These are phyloP conservation scores for Motacilla alba DNA, from an alignment of 2,113 vertebrate species.

Conservation along the genomic window DNA sequence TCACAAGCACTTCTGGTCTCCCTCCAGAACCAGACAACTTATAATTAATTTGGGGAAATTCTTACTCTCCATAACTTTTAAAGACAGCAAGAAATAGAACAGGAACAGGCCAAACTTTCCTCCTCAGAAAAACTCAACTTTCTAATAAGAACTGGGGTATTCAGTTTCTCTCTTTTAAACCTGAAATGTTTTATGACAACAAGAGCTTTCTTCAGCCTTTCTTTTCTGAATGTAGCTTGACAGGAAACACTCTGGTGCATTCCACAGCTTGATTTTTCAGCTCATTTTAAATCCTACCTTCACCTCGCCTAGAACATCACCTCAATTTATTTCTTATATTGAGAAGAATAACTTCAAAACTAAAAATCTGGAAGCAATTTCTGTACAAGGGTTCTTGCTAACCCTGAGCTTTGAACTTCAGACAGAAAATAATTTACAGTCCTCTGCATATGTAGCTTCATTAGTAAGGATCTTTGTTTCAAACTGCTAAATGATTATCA, in stretches of 20 bases:
- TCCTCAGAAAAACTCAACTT: neutral
- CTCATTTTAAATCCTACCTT: neutral
- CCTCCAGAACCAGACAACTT: neutral
- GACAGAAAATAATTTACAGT: neutral
- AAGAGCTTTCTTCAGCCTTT: neutral
- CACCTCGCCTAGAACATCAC: neutral
- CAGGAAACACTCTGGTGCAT: neutral
- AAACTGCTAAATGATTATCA: neutral
- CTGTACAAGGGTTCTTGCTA: neutral
- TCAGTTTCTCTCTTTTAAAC: neutral
- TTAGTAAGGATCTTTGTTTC: neutral
- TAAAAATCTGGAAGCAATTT: neutral
- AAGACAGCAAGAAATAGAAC: neutral
- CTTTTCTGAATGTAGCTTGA: neutral
- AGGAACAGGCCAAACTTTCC: neutral
- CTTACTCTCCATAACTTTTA: neutral
- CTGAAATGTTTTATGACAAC: neutral
- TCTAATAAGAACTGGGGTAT: neutral
- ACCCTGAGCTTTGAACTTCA: neutral
- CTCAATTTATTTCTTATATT: neutral
- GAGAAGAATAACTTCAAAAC: neutral
- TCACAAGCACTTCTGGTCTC: neutral
- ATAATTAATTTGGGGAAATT: neutral
- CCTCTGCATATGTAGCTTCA: neutral
- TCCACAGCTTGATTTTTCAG: neutral